Conservation (phyloP, 2,888 invertebrate genomes). For the Seira sanloemensis region DNA sequence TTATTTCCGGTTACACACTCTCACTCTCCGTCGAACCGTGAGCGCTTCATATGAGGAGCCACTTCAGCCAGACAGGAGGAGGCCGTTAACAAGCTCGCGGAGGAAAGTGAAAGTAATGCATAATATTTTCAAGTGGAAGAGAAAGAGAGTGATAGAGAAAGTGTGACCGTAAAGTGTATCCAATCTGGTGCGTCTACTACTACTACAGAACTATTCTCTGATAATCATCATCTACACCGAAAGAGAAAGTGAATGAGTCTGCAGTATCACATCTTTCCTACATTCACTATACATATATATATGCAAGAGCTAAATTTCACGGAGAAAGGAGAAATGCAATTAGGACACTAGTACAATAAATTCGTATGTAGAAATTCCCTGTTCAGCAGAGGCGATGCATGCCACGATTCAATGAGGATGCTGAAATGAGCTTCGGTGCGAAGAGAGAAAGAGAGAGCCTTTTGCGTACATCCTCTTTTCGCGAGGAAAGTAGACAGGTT, state of each 20-base stretch:
- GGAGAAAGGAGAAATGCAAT: constrained; percentile 19
- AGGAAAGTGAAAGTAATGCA: constrained; percentile 38
- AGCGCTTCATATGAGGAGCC: no score
- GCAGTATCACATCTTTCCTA: constrained; percentile 9
- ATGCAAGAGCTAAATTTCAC: background rate
- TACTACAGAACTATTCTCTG: no score
- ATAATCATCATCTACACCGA: no score
- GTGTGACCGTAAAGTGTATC: constrained; percentile 38
- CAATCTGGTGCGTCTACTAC: no score
- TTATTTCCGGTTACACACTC: background rate
- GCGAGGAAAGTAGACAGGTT: no score
- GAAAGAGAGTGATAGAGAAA: no score
- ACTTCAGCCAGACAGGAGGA: no score
- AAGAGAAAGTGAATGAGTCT: constrained; percentile 1
- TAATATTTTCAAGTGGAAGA: no score
- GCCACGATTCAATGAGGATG: background rate
- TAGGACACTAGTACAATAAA: constrained; percentile 44
- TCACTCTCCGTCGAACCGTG: constrained; percentile 21
- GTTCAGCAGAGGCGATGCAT: no score
- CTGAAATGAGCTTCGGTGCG: background rate
- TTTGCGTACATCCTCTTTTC: no score
- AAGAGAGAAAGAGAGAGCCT: constrained; percentile 11
- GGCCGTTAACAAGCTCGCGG: no score
- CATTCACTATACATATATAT: background rate
- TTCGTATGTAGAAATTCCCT: no score